A percentile compares a stretch with the other conserved stretches of the same genome.
Evolutionary conservation across 1,140 invertebrate species (phyloP).

Genomic region (Homarus americanus): DNA sequence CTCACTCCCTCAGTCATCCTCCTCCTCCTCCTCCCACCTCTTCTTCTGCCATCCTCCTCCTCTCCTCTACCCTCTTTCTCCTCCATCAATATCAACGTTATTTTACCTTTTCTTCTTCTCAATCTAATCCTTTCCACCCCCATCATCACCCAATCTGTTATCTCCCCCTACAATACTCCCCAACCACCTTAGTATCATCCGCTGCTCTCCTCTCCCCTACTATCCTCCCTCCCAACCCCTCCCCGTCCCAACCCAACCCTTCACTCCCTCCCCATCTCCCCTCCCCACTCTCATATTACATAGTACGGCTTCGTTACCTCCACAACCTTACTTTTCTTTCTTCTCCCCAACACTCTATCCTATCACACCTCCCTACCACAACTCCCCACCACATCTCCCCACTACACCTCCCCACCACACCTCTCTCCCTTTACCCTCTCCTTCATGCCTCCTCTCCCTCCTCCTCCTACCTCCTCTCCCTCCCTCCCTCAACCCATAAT

Average conservation of each 20-base stretch:
- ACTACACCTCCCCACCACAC: neutral
- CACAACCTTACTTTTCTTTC: neutral
- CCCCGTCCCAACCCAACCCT: neutral
- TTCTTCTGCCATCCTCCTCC: neutral
- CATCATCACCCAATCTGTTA: neutral
- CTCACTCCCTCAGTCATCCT: neutral
- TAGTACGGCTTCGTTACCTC: neutral
- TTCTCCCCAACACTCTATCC: slow-evolving; percentile 1
- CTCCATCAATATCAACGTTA: neutral
- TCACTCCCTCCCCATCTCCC: neutral
- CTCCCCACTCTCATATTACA: neutral
- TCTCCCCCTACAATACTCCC: neutral
- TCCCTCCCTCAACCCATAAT: too few species aligned
- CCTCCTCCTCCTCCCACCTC: neutral
- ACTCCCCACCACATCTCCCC: neutral
- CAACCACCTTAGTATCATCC: too few species aligned
- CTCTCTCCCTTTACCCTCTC: neutral
- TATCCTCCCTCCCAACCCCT: neutral
- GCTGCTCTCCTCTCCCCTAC: neutral
- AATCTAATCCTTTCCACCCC: neutral
- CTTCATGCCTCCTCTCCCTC: neutral
- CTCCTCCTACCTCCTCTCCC: neutral
- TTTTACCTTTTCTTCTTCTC: neutral
- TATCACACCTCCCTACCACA: neutral
- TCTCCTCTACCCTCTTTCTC: neutral